Percentiles rank a stretch among this genome's conserved stretches.
Conservation (phyloP, 2,113 vertebrate genomes). For the Cephalophus harveyi region DNA sequence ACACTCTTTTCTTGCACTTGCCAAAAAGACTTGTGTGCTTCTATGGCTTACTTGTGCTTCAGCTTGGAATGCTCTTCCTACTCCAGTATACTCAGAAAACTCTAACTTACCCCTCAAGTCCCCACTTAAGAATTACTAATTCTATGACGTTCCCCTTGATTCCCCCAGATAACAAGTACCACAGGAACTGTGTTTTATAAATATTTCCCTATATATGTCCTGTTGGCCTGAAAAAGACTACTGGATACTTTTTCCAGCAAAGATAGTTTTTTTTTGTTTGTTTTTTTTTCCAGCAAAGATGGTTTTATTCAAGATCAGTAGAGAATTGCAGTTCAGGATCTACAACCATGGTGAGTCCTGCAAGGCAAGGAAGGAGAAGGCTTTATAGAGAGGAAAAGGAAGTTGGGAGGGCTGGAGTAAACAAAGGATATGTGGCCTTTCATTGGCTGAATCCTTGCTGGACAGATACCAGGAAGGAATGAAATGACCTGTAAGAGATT, state of each 20-base stretch:
- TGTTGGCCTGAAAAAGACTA: neutral
- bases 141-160: neutral
- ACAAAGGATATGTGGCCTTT: too few relatives aligned
- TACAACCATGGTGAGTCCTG: neutral
- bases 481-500: neutral
- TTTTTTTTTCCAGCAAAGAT: neutral
- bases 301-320: neutral
- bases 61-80: neutral
- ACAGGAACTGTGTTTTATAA: neutral
- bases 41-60: neutral
- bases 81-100: neutral
- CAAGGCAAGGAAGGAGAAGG: neutral
- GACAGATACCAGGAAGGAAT: neutral
- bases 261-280: neutral
- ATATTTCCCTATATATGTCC: neutral
- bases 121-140: neutral
- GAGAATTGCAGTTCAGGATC: neutral
- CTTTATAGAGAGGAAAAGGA: neutral
- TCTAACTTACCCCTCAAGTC: neutral
- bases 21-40: neutral
- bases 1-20: neutral
- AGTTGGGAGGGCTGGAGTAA: too few relatives aligned
- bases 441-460: neutral
- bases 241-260: neutral
- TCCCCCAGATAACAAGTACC: neutral